Evolutionary conservation across 35 echinoderm and acorn worm genomes (phyloP).

Genomic region (Nesometra sesokonis): DNA sequence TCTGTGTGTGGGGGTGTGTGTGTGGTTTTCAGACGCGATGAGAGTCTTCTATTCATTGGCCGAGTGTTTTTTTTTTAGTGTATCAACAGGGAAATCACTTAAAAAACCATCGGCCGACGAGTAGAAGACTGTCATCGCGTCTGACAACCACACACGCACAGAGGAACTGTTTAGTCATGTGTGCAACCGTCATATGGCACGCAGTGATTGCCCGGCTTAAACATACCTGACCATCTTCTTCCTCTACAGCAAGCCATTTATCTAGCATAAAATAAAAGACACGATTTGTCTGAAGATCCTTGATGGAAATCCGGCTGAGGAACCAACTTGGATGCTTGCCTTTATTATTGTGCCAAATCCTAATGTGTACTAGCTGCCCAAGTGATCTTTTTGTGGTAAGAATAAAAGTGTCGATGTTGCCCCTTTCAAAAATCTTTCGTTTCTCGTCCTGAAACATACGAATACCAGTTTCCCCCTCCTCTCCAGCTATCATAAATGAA

Average conservation of each 20-base stretch:
- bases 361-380: conserved; percentile 66
- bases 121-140: too few species aligned
- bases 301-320: conserved; percentile 70
- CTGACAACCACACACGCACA: too few species aligned
- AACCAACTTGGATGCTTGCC: conserved; percentile 68
- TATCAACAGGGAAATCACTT: too few species aligned
- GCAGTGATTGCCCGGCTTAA: too few species aligned
- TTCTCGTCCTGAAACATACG: conserved; percentile 62
- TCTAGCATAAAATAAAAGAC: conserved; percentile 89
- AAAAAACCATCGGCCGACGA: too few species aligned
- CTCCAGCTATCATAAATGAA: conserved; percentile 68
- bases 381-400: conserved; percentile 45
- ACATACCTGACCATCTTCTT: conserved; percentile 91
- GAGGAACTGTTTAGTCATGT: too few species aligned
- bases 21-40: too few species aligned
- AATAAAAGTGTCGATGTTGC: conserved; percentile 70
- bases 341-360: conserved; percentile 90
- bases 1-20: too few species aligned
- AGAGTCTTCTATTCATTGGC: too few species aligned
- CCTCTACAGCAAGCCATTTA: conserved; percentile 81
- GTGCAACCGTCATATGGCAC: too few species aligned
- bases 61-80: too few species aligned
- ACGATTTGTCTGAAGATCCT: conserved; percentile 51
- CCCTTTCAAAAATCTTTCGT: conserved; percentile 56
- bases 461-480: conserved; percentile 50